A percentile compares a stretch with the other conserved stretches of the same genome.
These are phyloP conservation scores for Drosophila burlai DNA, from an alignment of 1,140 invertebrate species.

Conservation along the genomic window DNA sequence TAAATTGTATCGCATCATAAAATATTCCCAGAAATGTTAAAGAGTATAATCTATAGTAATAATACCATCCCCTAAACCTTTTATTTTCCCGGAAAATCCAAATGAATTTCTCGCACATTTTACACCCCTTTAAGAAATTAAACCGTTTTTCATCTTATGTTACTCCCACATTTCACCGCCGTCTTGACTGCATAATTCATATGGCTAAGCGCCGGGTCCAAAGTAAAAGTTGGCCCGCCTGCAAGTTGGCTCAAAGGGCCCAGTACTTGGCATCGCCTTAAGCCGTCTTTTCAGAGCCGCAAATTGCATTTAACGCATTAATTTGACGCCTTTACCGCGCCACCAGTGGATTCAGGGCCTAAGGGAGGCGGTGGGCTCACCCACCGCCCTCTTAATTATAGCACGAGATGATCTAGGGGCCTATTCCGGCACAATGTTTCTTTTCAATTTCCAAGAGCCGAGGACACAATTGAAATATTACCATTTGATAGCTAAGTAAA, in stretches of 20 bases:
- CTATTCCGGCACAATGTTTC: constrained; percentile 41
- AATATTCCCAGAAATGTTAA: neutral
- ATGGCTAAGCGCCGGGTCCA: constrained; percentile 27
- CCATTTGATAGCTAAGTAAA: constrained; percentile 64
- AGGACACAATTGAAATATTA: constrained; percentile 71
- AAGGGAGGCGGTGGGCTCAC: constrained; percentile 4
- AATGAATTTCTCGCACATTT: neutral
- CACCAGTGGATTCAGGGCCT: constrained; percentile 1
- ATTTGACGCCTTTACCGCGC: constrained; percentile 53
- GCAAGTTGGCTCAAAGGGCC: constrained; percentile 46
- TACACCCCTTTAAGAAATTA: constrained; percentile 25
- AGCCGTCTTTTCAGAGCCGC: constrained; percentile 48
- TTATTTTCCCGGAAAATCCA: neutral
- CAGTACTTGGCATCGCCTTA: constrained; percentile 53
- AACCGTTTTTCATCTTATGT: constrained; percentile 32
- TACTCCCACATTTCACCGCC: neutral
- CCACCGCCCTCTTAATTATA: constrained; percentile 21
- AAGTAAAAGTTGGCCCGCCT: constrained; percentile 36
- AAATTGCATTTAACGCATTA: constrained; percentile 78
- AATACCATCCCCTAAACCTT: neutral
- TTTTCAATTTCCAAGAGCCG: constrained; percentile 56
- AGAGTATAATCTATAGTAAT: neutral
- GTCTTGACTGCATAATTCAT: constrained; percentile 46
- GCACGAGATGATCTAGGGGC: constrained; percentile 20
- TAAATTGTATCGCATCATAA: no score